Evolutionary conservation across 2,113 vertebrate genomes (phyloP).

Genomic region (Brienomyrus longianalis): DNA sequence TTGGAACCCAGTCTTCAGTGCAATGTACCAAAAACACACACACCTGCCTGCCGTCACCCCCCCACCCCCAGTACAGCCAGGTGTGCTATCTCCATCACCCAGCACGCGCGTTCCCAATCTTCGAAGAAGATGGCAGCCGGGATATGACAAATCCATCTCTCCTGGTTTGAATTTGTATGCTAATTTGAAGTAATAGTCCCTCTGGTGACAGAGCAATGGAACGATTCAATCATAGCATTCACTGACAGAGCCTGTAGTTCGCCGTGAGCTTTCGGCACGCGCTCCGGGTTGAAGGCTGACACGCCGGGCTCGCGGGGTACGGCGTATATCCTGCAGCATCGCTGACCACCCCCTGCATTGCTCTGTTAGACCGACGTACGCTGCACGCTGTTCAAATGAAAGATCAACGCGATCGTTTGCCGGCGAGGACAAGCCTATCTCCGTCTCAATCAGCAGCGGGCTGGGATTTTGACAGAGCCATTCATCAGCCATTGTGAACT

Average conservation of each 20-base stretch:
- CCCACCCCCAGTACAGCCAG: conserved; percentile 50
- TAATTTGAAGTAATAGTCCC: conserved; percentile 76
- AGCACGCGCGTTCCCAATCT: conserved; percentile 64
- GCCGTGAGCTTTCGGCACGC: conserved; percentile 52
- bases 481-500: background rate
- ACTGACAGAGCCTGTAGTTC: conserved; percentile 57
- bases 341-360: conserved; percentile 27
- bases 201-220: conserved; percentile 68
- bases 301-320: conserved; percentile 52
- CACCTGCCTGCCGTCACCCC: conserved; percentile 33
- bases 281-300: conserved; percentile 53
- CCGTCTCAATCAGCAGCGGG: background rate
- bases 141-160: conserved; percentile 78
- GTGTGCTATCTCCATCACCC: conserved; percentile 69
- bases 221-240: conserved; percentile 70
- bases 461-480: conserved; percentile 5
- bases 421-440: background rate
- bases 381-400: background rate
- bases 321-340: conserved; percentile 50
- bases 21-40: conserved; percentile 33
- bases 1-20: conserved; percentile 2
- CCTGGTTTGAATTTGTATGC: conserved; percentile 75
- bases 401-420: background rate
- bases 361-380: background rate
- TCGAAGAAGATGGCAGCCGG: conserved; percentile 61